These are phyloP conservation scores for Gnathonemus longibarbis DNA, from an alignment of 2,113 vertebrate genomes.

Conservation along the genomic window DNA sequence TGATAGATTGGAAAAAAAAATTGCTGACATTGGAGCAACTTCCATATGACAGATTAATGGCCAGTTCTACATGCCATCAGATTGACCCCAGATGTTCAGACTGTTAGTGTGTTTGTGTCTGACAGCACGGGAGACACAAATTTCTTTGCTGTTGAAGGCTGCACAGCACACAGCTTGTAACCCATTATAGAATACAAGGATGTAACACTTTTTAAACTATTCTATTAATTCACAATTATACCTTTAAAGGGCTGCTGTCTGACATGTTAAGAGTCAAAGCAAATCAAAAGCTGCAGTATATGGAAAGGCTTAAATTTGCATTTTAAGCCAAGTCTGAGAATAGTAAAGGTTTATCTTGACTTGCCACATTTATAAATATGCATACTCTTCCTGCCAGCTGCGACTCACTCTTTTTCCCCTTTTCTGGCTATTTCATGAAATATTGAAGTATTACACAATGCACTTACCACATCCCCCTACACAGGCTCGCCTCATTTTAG, in stretches of 20 bases:
- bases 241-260: not conserved
- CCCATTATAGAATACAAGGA: not conserved
- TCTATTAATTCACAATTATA: not conserved
- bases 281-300: not conserved
- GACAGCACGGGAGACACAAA: not conserved
- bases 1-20: not conserved
- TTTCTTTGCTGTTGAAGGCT: not conserved
- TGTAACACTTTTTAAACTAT: not conserved
- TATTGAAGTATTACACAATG: not conserved
- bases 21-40: not conserved
- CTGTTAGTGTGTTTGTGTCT: not conserved
- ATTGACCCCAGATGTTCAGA: not conserved
- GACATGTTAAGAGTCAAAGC: not conserved
- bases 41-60: not conserved
- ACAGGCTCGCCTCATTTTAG: not conserved
- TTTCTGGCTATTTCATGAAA: slow-evolving; percentile 23
- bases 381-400: not conserved
- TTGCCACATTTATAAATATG: not conserved
- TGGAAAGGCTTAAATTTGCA: not conserved
- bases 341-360: not conserved
- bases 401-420: slow-evolving; percentile 17
- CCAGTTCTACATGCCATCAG: not conserved
- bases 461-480: not conserved
- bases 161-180: not conserved
- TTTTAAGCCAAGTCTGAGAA: not conserved